Conservation (phyloP, 2,113 vertebrate genomes). For the Grus americana region DNA sequence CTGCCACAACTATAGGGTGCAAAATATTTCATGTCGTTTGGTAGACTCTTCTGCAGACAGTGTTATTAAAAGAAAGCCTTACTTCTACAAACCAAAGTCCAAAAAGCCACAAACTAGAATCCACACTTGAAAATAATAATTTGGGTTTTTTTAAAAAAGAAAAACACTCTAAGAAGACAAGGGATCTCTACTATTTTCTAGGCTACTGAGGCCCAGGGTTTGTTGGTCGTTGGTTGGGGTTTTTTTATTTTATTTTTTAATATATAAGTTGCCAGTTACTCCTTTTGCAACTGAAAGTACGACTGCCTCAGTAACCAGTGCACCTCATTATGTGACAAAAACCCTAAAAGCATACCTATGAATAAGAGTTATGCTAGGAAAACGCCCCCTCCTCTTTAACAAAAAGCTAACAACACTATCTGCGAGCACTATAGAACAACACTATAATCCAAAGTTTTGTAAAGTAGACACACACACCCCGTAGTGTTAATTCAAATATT, state of each 20-base stretch:
- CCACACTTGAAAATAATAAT: not conserved
- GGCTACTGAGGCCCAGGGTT: not conserved
- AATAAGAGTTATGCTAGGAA: not conserved
- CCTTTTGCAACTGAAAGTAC: not conserved
- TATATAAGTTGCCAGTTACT: not conserved
- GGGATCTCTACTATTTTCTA: not conserved
- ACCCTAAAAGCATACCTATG: not conserved
- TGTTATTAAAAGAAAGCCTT: not conserved
- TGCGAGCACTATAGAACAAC: not conserved
- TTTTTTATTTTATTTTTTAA: not conserved
- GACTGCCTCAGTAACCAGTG: not conserved
- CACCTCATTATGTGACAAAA: not conserved
- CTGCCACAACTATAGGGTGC: not conserved
- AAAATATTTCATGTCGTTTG: not conserved
- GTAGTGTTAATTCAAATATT: not conserved
- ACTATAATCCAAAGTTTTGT: not conserved
- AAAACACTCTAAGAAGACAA: not conserved
- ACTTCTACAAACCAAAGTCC: not conserved
- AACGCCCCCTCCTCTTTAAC: not conserved
- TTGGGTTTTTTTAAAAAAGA: too few relatives aligned
- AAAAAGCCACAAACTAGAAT: not conserved
- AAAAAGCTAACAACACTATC: not conserved
- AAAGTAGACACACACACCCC: not conserved
- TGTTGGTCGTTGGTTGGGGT: not conserved
- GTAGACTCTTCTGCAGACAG: not conserved